phyloP scores from a whole-genome alignment of 2,797 vertebrate genomes.

The Otolemur crassicaudatus region DNA sequence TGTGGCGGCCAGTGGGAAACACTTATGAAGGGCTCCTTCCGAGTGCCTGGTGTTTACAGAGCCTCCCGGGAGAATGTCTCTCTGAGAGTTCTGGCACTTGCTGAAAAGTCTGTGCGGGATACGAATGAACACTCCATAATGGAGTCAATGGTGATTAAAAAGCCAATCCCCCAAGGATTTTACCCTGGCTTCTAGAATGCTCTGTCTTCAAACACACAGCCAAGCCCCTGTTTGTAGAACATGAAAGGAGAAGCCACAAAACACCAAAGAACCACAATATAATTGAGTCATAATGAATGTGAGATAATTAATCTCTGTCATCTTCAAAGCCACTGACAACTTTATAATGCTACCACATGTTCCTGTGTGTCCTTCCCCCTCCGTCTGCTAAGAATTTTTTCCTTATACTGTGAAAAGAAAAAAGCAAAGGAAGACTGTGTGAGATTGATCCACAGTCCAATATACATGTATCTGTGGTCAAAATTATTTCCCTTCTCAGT shows the following conservation, averaged over 20 bases:
- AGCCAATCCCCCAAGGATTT: neutral
- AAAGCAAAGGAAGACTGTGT: neutral
- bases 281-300: neutral
- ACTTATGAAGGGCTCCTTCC: neutral
- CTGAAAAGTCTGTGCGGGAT: neutral
- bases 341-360: accelerated
- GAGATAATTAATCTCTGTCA: neutral
- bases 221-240: slow-evolving; percentile 9
- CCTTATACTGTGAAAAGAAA: neutral
- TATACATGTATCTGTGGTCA: neutral
- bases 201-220: slow-evolving; percentile 26
- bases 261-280: neutral
- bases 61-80: neutral
- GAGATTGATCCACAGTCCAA: neutral
- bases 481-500: neutral
- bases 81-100: neutral
- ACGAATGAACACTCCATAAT: slow-evolving; percentile 6
- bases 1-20: neutral
- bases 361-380: accelerated
- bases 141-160: slow-evolving; percentile 47
- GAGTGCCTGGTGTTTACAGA: neutral
- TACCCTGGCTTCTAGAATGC: slow-evolving; percentile 50
- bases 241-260: neutral
- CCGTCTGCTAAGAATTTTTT: neutral
- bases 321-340: neutral